Percentiles rank a stretch among this genome's conserved stretches.
These are phyloP conservation scores for Crotalus horridus DNA, from an alignment of 2,113 vertebrate species.

Conservation along the genomic window DNA sequence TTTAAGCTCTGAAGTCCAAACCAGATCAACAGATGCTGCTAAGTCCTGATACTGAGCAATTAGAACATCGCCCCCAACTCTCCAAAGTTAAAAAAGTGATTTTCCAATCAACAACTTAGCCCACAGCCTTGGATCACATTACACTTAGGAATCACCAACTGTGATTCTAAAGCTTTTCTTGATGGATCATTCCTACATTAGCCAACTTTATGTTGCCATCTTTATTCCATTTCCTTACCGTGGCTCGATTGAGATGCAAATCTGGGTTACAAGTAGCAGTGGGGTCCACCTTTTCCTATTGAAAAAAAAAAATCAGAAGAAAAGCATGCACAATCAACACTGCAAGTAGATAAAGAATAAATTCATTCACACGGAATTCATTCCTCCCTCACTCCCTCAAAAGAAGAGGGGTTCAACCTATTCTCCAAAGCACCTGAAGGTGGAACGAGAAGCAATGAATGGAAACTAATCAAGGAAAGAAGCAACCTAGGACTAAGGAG, in stretches of 20 bases:
- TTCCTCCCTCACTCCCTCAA: neutral
- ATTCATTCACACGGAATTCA: neutral
- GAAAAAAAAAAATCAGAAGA: slow-evolving; percentile 2
- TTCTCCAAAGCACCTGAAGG: neutral
- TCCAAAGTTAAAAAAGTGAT: neutral
- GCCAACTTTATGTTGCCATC: neutral
- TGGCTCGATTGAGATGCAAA: slow-evolving; percentile 87
- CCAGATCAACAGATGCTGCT: neutral
- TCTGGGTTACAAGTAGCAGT: slow-evolving; percentile 81
- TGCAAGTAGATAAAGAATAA: neutral
- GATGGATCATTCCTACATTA: neutral
- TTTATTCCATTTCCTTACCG: slow-evolving; percentile 57
- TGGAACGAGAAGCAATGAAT: neutral
- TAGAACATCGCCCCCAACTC: neutral
- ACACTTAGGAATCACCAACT: neutral
- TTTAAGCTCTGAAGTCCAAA: neutral
- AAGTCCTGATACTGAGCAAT: neutral
- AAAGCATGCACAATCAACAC: neutral
- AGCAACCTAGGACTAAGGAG: neutral
- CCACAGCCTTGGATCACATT: neutral
- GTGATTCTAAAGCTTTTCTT: neutral
- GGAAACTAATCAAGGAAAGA: neutral
- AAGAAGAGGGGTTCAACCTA: neutral
- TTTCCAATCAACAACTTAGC: neutral
- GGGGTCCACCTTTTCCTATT: slow-evolving; percentile 82